phyloP scores from a whole-genome alignment of 1,140 invertebrate species.

The Delia radicum region DNA sequence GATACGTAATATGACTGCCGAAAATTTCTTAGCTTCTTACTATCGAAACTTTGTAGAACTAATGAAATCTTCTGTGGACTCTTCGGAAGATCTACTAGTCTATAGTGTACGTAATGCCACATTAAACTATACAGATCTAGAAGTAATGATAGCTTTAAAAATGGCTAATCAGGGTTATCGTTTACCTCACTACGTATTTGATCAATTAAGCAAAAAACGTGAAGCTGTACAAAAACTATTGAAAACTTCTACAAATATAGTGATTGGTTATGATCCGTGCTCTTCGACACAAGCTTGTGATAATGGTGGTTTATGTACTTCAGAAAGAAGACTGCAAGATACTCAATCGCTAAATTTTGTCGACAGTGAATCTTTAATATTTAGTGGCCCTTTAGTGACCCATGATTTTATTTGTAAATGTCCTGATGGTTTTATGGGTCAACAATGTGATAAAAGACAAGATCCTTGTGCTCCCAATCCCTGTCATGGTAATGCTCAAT shows the following conservation, averaged over 20 bases:
- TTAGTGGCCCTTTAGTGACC: conserved; percentile 75
- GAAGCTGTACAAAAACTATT: conserved; percentile 66
- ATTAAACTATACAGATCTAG: conserved; percentile 60
- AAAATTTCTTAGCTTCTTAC: conserved; percentile 71
- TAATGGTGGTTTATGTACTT: conserved; percentile 75
- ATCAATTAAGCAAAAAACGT: conserved; percentile 65
- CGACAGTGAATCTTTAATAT: conserved; percentile 75
- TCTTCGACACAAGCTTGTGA: conserved; percentile 62
- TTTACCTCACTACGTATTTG: conserved; percentile 63
- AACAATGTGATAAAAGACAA: conserved; percentile 77
- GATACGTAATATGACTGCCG: conserved; percentile 70
- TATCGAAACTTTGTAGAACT: conserved; percentile 74
- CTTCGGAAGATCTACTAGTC: conserved; percentile 67
- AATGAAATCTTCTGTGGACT: conserved; percentile 65
- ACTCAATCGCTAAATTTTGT: conserved; percentile 63
- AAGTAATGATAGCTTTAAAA: conserved; percentile 70
- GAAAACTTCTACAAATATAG: conserved; percentile 57
- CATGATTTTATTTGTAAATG: conserved; percentile 81
- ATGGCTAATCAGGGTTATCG: conserved; percentile 59
- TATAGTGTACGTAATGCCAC: conserved; percentile 67
- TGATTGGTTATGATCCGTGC: conserved; percentile 75
- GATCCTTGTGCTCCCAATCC: conserved; percentile 91
- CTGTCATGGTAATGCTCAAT: conserved; percentile 78
- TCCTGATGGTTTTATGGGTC: conserved; percentile 74
- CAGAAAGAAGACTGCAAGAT: conserved; percentile 69